Percentiles rank a stretch among this genome's conserved stretches.
These are phyloP conservation scores for Blastomussa wellsi DNA, from an alignment of 92 coral and sea anemone species.

Conservation along the genomic window DNA sequence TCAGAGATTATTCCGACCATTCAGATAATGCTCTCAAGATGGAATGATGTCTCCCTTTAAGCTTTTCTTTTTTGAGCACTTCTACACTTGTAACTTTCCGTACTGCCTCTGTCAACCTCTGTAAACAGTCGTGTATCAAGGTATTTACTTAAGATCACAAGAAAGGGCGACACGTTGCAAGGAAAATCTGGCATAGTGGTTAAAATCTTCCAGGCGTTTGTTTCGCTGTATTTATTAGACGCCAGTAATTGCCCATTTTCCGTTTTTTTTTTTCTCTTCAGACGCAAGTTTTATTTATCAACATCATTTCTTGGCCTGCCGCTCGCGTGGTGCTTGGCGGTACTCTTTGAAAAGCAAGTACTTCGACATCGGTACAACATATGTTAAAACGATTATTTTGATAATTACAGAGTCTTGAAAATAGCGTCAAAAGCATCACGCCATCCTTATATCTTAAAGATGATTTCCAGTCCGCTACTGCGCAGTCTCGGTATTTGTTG, in stretches of 20 bases:
- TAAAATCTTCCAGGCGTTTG: not conserved
- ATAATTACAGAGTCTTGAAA: not conserved
- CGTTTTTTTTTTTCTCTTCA: conserved; percentile 15
- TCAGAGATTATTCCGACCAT: conserved; percentile 21
- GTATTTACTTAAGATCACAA: not conserved
- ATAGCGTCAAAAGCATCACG: not conserved
- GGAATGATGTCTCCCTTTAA: not conserved
- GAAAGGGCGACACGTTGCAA: not conserved
- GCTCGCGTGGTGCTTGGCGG: conserved; percentile 30
- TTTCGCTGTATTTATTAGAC: conserved; percentile 1
- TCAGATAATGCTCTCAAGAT: conserved; percentile 29
- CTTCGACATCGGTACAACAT: conserved; percentile 24
- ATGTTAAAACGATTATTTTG: conserved; percentile 22
- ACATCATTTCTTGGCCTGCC: conserved; percentile 25
- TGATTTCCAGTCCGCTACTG: too few relatives aligned
- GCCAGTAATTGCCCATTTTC: conserved; percentile 13
- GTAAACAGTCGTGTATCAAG: not conserved
- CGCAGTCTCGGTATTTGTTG: too few relatives aligned
- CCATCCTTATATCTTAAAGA: not conserved
- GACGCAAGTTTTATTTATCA: conserved; percentile 26
- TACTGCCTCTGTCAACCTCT: not conserved
- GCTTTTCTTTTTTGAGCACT: not conserved
- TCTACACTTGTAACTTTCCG: not conserved
- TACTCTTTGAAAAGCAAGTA: conserved; percentile 30
- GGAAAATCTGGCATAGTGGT: not conserved